Conservation (phyloP, 2,797 vertebrate genomes). For the Simalia tracyae region DNA sequence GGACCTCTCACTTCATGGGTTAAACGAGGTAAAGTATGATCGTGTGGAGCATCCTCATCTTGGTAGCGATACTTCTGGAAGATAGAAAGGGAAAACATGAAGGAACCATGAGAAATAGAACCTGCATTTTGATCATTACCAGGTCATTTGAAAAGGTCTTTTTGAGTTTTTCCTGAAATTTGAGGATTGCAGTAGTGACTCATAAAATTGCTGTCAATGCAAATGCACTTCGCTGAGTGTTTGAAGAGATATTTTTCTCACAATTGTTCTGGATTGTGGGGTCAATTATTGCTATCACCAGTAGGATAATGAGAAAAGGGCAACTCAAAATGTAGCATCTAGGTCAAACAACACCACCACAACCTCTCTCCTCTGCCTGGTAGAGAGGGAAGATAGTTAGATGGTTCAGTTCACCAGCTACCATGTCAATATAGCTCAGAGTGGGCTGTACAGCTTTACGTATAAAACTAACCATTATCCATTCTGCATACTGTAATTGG, state of each 20-base stretch:
- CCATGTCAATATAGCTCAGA: background rate
- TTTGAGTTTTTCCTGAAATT: background rate
- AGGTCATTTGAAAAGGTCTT: too few species aligned
- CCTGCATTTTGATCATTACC: background rate
- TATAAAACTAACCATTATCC: background rate
- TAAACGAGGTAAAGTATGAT: constrained; percentile 89
- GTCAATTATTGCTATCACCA: background rate
- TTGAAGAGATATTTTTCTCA: background rate
- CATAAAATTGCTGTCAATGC: too few species aligned
- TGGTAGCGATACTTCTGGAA: constrained; percentile 91
- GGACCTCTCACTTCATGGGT: constrained; percentile 89
- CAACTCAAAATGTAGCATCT: background rate
- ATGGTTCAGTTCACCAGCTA: background rate
- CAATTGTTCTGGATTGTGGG: background rate
- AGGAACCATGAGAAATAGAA: background rate
- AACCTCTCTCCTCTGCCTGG: background rate
- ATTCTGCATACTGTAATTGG: background rate
- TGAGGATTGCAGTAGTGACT: background rate
- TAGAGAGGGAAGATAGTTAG: background rate
- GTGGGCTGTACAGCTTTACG: background rate
- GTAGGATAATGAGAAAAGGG: background rate
- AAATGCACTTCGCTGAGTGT: background rate
- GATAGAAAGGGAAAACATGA: constrained; percentile 38
- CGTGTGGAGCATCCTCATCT: constrained; percentile 89
- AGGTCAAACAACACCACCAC: background rate